Percentiles rank a stretch among this genome's conserved stretches.
These are phyloP conservation scores for Megaustenia siamemsis DNA, from an alignment of 2,888 invertebrate genomes.

Conservation along the genomic window DNA sequence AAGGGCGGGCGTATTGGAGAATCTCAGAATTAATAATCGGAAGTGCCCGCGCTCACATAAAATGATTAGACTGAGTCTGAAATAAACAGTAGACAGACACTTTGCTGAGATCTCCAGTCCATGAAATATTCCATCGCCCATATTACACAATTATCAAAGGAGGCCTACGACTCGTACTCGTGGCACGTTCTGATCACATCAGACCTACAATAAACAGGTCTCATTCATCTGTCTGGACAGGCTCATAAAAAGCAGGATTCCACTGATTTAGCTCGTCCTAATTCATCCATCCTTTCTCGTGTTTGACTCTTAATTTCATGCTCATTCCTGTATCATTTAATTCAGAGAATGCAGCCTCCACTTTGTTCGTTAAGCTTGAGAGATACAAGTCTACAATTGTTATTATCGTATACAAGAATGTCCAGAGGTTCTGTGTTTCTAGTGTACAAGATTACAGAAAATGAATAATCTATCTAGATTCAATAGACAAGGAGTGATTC, in stretches of 20 bases:
- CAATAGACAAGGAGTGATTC: too few species aligned
- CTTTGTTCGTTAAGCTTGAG: not conserved
- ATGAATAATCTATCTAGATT: too few species aligned
- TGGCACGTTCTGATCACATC: conserved; percentile 23
- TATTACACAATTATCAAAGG: conserved; percentile 31
- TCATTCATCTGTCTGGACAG: not conserved
- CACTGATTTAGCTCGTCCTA: not conserved
- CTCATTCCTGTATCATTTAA: not conserved
- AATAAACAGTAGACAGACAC: conserved; percentile 28
- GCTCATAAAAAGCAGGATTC: not conserved
- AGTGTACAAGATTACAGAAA: too few species aligned
- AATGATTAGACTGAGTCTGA: conserved; percentile 40
- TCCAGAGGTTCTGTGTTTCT: too few species aligned
- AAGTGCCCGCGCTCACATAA: conserved; percentile 23
- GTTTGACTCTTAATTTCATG: not conserved
- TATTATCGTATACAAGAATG: too few species aligned
- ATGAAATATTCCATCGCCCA: conserved; percentile 36
- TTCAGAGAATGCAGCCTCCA: not conserved
- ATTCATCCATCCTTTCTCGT: not conserved
- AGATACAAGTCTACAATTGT: too few species aligned
- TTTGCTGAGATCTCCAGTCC: not conserved
- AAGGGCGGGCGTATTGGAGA: not conserved
- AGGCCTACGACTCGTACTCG: too few species aligned
- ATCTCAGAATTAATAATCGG: conserved; percentile 18
- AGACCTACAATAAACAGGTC: not conserved